These are phyloP conservation scores for Drosophila yakuba DNA, from an alignment of 1,140 invertebrate genomes.

Conservation along the genomic window DNA sequence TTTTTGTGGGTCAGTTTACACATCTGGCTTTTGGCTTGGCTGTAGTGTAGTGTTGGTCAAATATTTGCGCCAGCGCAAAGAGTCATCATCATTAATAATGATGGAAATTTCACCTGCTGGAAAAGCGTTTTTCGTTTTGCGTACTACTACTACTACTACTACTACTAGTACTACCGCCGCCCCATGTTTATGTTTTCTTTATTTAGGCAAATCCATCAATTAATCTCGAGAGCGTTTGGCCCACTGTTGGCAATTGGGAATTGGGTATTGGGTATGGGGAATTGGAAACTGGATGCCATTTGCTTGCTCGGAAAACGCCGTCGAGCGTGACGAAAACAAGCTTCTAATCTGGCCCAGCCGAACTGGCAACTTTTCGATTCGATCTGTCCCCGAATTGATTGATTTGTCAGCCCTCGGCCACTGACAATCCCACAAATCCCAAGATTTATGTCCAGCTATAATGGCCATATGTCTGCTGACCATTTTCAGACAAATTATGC, in stretches of 20 bases:
- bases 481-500: constrained; percentile 79
- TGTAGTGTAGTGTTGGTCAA: constrained; percentile 67
- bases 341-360: constrained; percentile 49
- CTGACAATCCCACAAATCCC: constrained; percentile 65
- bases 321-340: constrained; percentile 45
- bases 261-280: no score
- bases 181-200: constrained; percentile 61
- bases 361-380: constrained; percentile 46
- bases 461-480: constrained; percentile 62
- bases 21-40: constrained; percentile 57
- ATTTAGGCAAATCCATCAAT: constrained; percentile 77
- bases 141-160: neutral
- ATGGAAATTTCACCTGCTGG: constrained; percentile 78
- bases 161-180: constrained; percentile 2
- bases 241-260: constrained; percentile 8
- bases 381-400: constrained; percentile 57
- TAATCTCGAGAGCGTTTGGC: constrained; percentile 51
- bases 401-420: constrained; percentile 59
- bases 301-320: constrained; percentile 43
- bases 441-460: constrained; percentile 65
- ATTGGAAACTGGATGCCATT: constrained; percentile 51
- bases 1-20: constrained; percentile 75
- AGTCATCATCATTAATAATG: constrained; percentile 81
- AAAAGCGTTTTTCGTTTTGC: constrained; percentile 56
- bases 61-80: constrained; percentile 72